Percentiles rank a stretch among this genome's conserved stretches.
Evolutionary conservation across 2,888 invertebrate species (phyloP).

Genomic region (Cecidostiba fungosa): DNA sequence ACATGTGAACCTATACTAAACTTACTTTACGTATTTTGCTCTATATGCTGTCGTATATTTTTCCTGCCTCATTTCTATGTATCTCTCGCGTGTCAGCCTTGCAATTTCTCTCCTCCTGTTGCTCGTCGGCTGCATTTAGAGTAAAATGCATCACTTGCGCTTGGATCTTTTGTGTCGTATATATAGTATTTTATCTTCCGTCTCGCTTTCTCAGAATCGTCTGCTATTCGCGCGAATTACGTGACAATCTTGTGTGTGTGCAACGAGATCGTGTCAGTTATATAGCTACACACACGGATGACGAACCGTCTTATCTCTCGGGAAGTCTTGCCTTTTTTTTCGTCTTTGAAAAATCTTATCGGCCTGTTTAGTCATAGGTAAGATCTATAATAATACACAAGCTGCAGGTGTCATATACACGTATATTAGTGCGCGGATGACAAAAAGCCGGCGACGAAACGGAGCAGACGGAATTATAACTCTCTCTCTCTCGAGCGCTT

Average conservation of each 20-base stretch:
- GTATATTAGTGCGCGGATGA: neutral
- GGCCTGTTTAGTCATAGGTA: neutral
- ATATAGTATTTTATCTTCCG: neutral
- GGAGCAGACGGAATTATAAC: neutral
- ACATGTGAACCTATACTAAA: too few relatives aligned
- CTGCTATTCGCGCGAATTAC: conserved; percentile 55
- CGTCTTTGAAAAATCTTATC: neutral
- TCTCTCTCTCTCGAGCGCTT: neutral
- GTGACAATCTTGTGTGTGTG: conserved; percentile 47
- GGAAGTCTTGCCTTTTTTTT: neutral
- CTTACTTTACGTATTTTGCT: conserved; percentile 1
- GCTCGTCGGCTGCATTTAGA: neutral
- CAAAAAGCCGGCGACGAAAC: neutral
- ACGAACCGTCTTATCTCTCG: neutral
- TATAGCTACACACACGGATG: neutral
- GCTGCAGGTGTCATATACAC: neutral
- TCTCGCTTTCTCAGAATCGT: conserved; percentile 39
- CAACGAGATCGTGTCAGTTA: neutral
- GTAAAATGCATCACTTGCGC: neutral
- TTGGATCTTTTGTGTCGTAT: neutral
- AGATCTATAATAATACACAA: neutral
- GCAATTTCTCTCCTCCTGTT: neutral
- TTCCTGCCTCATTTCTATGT: neutral
- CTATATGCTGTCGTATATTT: neutral
- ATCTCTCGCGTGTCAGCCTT: neutral